phyloP scores from a whole-genome alignment of 2,113 vertebrate species.

The Rhizomys pruinosus region DNA sequence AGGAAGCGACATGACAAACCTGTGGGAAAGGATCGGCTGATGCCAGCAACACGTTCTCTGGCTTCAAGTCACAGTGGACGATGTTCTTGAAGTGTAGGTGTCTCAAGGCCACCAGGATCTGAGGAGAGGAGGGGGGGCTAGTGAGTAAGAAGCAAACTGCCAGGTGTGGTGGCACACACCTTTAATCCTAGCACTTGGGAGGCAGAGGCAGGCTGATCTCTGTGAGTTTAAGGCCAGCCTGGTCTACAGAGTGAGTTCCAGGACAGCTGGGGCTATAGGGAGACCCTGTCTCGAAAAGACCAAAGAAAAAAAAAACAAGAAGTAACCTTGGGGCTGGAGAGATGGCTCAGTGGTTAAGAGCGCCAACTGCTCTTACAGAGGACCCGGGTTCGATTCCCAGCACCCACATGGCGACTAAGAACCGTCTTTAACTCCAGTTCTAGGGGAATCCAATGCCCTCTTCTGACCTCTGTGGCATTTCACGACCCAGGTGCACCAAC shows the following conservation, averaged over 20 bases:
- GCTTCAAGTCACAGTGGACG: constrained; percentile 95
- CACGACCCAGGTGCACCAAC: too few relatives aligned
- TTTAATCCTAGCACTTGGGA: background rate
- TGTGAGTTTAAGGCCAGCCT: background rate
- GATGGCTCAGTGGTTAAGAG: too few relatives aligned
- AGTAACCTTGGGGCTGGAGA: too few relatives aligned
- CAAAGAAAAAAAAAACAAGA: too few relatives aligned
- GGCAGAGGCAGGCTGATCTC: background rate
- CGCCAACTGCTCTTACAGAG: too few relatives aligned
- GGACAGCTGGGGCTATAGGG: background rate
- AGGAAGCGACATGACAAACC: constrained; percentile 69
- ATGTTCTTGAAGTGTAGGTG: constrained; percentile 97
- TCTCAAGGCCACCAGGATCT: constrained; percentile 93
- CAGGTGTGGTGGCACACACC: background rate
- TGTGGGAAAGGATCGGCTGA: constrained; percentile 94
- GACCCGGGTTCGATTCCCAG: too few relatives aligned
- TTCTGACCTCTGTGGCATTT: too few relatives aligned
- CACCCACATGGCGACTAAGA: too few relatives aligned
- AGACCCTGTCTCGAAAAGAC: background rate
- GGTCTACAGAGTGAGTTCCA: background rate
- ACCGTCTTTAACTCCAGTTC: too few relatives aligned
- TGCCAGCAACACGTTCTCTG: constrained; percentile 94
- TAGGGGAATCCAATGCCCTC: too few relatives aligned
- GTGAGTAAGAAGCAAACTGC: background rate
- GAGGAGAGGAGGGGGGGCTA: background rate